These are phyloP conservation scores for Ligdia adustata DNA, from an alignment of 2,888 invertebrate genomes.

Conservation along the genomic window DNA sequence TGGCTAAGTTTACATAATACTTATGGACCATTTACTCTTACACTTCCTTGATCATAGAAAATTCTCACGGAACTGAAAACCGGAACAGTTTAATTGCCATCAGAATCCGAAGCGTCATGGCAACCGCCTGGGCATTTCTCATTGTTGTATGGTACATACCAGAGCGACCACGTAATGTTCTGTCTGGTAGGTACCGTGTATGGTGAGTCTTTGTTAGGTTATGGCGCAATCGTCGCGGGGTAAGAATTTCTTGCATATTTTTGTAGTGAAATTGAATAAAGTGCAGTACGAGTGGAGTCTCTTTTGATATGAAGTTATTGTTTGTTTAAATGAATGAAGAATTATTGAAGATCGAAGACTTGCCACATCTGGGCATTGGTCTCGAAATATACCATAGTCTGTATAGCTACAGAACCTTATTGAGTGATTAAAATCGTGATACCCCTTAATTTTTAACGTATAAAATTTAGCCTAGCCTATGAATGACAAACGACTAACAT, in stretches of 20 bases:
- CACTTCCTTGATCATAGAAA: not conserved
- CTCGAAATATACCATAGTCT: no score
- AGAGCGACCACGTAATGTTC: slow-evolving; percentile 4
- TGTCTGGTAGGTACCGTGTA: slow-evolving; percentile 5
- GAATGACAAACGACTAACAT: no score
- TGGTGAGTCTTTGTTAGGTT: slow-evolving; percentile 4
- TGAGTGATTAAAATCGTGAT: no score
- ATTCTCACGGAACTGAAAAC: slow-evolving; percentile 4
- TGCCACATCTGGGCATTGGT: no score
- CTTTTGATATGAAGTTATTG: no score
- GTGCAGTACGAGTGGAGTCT: slow-evolving; percentile 1
- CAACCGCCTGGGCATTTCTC: slow-evolving; percentile 6
- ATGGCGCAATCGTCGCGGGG: slow-evolving; percentile 14
- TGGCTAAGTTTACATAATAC: no score
- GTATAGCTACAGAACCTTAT: no score
- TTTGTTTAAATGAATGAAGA: no score
- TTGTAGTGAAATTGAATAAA: slow-evolving; percentile 1
- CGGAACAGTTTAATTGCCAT: slow-evolving; percentile 1
- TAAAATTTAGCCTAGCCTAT: no score
- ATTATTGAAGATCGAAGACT: no score
- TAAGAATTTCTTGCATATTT: slow-evolving; percentile 16
- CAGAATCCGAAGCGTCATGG: not conserved
- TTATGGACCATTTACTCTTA: no score
- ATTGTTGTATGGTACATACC: slow-evolving; percentile 10
- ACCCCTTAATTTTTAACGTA: no score